These are phyloP conservation scores for Diabrotica virgifera DNA, from an alignment of 1,140 invertebrate genomes.

Conservation along the genomic window DNA sequence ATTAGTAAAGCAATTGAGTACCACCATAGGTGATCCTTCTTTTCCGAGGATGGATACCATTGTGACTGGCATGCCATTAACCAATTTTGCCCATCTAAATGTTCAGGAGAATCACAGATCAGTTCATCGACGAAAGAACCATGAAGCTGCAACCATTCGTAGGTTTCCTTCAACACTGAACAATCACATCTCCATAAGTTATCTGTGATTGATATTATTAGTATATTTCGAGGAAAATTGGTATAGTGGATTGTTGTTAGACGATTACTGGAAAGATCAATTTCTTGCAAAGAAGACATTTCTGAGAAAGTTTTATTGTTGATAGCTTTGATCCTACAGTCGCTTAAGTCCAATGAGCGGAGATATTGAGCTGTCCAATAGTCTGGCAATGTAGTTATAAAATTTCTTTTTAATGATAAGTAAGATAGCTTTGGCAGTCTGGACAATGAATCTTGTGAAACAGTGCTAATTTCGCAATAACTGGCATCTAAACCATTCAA, in stretches of 20 bases:
- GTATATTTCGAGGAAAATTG: slow-evolving; percentile 59
- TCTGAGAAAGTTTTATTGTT: slow-evolving; percentile 55
- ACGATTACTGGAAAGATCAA: slow-evolving; percentile 65
- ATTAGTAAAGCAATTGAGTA: slow-evolving; percentile 57
- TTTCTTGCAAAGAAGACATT: slow-evolving; percentile 53
- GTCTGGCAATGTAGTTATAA: slow-evolving; percentile 56
- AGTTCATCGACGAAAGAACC: slow-evolving; percentile 55
- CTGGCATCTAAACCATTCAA: slow-evolving; percentile 57
- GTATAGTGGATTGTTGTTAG: slow-evolving; percentile 59
- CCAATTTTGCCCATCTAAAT: slow-evolving; percentile 62
- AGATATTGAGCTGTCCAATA: slow-evolving; percentile 55
- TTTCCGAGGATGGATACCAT: slow-evolving; percentile 53
- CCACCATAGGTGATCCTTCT: slow-evolving; percentile 58
- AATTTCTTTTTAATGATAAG: slow-evolving; percentile 59
- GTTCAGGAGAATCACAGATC: slow-evolving; percentile 60
- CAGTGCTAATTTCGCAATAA: slow-evolving; percentile 56
- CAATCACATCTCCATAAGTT: slow-evolving; percentile 76
- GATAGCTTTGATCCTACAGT: slow-evolving; percentile 52
- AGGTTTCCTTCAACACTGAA: slow-evolving; percentile 56
- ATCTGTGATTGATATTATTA: slow-evolving; percentile 53
- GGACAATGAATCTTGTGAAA: slow-evolving; percentile 54
- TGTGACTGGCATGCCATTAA: slow-evolving; percentile 58
- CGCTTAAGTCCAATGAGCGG: slow-evolving; percentile 58
- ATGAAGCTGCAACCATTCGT: slow-evolving; percentile 56
- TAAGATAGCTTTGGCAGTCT: slow-evolving; percentile 53